Base-by-base conservation (phyloP, 2,888 invertebrate genomes). In the Theodoxus fluviatilis region DNA sequence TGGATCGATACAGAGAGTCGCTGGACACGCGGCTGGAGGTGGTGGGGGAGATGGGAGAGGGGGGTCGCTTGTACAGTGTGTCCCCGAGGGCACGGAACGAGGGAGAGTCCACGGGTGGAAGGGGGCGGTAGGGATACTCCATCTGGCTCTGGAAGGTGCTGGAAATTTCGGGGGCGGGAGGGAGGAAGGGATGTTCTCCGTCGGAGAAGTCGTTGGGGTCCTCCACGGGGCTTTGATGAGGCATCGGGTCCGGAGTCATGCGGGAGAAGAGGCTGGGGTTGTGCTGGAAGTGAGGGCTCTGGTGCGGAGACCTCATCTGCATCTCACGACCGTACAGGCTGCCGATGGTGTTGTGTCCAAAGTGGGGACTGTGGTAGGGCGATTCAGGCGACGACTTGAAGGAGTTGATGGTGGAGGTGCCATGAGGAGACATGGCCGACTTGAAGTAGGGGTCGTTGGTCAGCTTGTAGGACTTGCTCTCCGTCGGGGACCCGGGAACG, bases 51-150 rank as follows among this genome's bases (percentile, higher is more conserved):
- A 76, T 67, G 0, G 76, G 76, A 2, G 76, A 76, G 15, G 76
- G 73, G 31, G 76, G 76, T 2, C 76, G 71, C 70, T 75, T 76
- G 71, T 76, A 76, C 33, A 76, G 70, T 35, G 75, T 72, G 38
- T 76, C 76, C 37, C 74, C 71, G 55, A 73, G 69, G 12, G 76
- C 71, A 40, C 68, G 61, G 61, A 76, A 76, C 1, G 71, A 67
- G n/a, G 52, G 69, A 15, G 69, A 63, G 22, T 71, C 71, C 31
- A 75, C 76, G 43, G 55, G 52, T 7, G 67, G 37, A 18, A 67
- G 35, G 15, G 61, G 33, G 9, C 69, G 66, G 37, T 67, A 67
- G 33, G 64, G 68, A 38, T 66, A 65, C 15, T 70, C 65, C n/a
- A 38, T 40, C 0, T 40, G 33, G 22, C 59, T 61, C 43, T 64